Evolutionary conservation across 1,140 invertebrate genomes (phyloP), one percentile per base, ranked within the genome.

Genomic region (Dysdera silvatica): DNA sequence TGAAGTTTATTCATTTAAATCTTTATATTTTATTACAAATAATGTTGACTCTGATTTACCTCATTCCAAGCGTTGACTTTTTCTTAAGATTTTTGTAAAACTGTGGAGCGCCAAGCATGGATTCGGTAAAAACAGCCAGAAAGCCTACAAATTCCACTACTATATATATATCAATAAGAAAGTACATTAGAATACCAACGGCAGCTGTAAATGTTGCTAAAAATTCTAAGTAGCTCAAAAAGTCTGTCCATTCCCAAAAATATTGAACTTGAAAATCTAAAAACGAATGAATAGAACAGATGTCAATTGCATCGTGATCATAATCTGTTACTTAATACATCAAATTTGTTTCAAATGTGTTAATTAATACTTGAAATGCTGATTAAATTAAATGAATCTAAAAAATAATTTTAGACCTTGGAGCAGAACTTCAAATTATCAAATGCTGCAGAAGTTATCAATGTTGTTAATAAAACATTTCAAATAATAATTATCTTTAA

Each of bases 221-320:
- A 74, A 93, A 98, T 73, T 97, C 88, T 63, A 98, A 71, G 72
- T 98, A 99, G 45, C 93, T 97, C 74, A 89, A 85, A 74, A 98
- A 96, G 78, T 98, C 94, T 61, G 93, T 96, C 96, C 96, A 99
- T 73, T 90, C 87, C 96, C 96, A 99, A 82, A 99, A 99, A 79
- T 89, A 69, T 72, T 85, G 85, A 70, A 82, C 79, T 73, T 94
- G 88, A 77, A 94, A 88, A 83, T 95, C 91, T 94, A 79, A 29
- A 67, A 65, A 12, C 10, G 7, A 55, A 49, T n/a, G 12, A 49
- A 14, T 18, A 18, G 24, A 45, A 45, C 24, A n/a, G n/a, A n/a
- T n/a, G n/a, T n/a, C n/a, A n/a, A n/a, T n/a, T n/a, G n/a, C n/a
- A n/a, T n/a, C n/a, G n/a, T n/a, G n/a, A n/a, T n/a, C n/a, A n/a